These are phyloP conservation scores for Montipora cactus DNA, from an alignment of 64 coral and sea anemone genomes.

Conservation along the genomic window DNA sequence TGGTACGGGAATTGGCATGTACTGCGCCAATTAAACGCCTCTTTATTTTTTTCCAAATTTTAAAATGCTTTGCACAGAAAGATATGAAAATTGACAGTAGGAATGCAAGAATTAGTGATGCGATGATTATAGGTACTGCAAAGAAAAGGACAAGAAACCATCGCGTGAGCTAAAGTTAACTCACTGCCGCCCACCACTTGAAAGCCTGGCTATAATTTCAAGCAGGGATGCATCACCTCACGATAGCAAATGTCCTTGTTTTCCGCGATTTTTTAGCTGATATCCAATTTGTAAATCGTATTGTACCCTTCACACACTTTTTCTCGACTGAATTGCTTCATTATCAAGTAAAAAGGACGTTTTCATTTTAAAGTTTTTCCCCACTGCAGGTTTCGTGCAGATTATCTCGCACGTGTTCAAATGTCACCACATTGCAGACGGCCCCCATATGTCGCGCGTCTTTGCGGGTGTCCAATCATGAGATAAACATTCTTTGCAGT, in stretches of 20 bases:
- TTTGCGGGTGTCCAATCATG: constrained; percentile 11
- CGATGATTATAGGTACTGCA: neutral
- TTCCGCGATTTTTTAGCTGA: neutral
- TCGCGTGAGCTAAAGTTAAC: constrained; percentile 31
- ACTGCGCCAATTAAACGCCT: too few species aligned
- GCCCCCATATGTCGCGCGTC: neutral
- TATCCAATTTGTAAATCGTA: neutral
- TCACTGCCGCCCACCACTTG: constrained; percentile 3
- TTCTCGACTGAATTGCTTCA: neutral
- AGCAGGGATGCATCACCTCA: neutral
- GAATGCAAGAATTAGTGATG: neutral
- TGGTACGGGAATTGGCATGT: neutral
- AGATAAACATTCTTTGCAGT: constrained; percentile 32
- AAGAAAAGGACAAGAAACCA: neutral
- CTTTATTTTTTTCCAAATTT: neutral
- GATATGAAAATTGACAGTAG: neutral
- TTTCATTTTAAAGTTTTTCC: neutral
- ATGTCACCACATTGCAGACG: neutral
- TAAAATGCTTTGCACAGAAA: too few species aligned
- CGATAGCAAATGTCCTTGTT: constrained; percentile 2
- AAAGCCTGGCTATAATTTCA: constrained; percentile 12
- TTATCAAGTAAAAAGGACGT: neutral
- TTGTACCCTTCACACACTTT: neutral
- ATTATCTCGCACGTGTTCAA: constrained; percentile 30
- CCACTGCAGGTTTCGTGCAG: constrained; percentile 1